A percentile compares a stretch with the other conserved stretches of the same genome.
Conservation (phyloP, 2,888 invertebrate genomes). For the Caradrina clavipalpis region DNA sequence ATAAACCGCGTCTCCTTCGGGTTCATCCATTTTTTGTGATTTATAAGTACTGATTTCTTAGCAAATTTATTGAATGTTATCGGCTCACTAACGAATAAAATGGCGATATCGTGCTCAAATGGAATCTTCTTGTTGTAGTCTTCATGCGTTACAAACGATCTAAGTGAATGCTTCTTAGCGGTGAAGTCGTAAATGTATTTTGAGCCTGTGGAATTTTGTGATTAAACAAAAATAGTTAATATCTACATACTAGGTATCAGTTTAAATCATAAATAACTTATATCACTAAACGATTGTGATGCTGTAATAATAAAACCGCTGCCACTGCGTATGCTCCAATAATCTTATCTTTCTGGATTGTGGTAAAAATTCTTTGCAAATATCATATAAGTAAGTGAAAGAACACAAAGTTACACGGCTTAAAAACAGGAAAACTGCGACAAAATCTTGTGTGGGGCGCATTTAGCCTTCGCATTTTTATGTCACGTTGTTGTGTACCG, state of each 20-base stretch:
- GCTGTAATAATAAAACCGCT: too few species aligned
- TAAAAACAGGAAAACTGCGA: constrained; percentile 1
- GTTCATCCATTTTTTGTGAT: constrained; percentile 75
- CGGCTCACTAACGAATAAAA: constrained; percentile 72
- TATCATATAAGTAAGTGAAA: background rate
- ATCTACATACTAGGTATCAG: background rate
- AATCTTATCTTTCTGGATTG: constrained; percentile 13
- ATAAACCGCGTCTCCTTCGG: constrained; percentile 66
- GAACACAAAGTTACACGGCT: constrained; percentile 7
- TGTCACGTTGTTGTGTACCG: background rate
- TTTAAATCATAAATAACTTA: background rate
- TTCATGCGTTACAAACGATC: constrained; percentile 69
- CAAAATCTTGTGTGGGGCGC: constrained; percentile 9
- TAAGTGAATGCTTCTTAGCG: constrained; percentile 66
- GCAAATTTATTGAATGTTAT: constrained; percentile 67
- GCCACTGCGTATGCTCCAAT: too few species aligned
- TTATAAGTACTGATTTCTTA: constrained; percentile 74
- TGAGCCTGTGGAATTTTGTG: constrained; percentile 69
- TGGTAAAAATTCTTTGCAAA: constrained; percentile 5
- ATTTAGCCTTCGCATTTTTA: constrained; percentile 13
- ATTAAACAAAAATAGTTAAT: constrained; percentile 2
- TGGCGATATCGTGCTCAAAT: constrained; percentile 80
- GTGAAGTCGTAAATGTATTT: constrained; percentile 73
- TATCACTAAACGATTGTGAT: background rate
- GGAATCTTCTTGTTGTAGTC: constrained; percentile 71